Conservation (phyloP, 2,113 vertebrate species). For the Charina bottae region DNA sequence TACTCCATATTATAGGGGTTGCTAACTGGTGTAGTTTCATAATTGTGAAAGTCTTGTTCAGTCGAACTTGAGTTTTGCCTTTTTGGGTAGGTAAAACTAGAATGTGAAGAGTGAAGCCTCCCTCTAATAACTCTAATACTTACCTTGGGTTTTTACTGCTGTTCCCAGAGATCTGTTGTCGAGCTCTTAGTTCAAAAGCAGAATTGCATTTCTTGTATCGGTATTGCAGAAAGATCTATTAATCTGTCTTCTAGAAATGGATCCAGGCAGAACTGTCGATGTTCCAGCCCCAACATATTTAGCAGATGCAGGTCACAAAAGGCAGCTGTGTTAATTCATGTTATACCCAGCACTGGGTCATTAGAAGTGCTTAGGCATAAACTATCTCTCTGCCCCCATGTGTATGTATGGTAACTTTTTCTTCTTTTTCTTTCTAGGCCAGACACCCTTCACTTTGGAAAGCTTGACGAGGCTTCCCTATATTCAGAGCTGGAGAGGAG, state of each 20-base stretch:
- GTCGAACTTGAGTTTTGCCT: neutral
- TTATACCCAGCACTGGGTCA: neutral
- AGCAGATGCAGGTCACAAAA: neutral
- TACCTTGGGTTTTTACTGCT: neutral
- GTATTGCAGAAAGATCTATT: neutral
- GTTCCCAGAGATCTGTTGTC: neutral
- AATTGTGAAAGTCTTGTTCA: neutral
- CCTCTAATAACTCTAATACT: neutral
- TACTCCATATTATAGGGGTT: neutral
- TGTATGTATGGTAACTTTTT: constrained; percentile 40
- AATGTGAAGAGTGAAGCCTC: neutral
- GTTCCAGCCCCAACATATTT: neutral
- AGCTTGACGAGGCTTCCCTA: constrained; percentile 20
- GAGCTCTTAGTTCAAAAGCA: neutral
- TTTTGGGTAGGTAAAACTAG: neutral
- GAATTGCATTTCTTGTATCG: neutral
- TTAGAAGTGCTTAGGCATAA: neutral
- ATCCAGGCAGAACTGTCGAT: neutral
- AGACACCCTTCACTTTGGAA: constrained; percentile 10
- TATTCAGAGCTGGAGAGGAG: constrained; percentile 70
- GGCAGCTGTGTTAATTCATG: neutral
- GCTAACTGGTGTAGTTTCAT: neutral
- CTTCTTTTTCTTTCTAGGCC: constrained; percentile 56
- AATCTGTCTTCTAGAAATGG: neutral
- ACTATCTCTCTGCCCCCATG: neutral